Conservation (phyloP, 1,140 invertebrate species). For the Anastrepha ludens region DNA sequence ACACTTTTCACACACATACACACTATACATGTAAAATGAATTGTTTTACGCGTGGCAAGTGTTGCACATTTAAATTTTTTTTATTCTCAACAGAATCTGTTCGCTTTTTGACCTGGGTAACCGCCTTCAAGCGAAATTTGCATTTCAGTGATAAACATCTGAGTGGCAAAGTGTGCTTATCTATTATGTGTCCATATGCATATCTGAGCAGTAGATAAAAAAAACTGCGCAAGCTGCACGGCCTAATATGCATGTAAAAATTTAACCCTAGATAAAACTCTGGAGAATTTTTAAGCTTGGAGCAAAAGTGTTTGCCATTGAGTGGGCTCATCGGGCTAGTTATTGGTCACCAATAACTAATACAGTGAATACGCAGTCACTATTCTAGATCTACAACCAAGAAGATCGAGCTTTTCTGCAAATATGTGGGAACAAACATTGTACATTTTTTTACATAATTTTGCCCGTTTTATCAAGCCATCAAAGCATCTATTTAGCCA, state of each 20-base stretch:
- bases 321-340: no score
- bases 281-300: neutral
- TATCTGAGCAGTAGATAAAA: neutral
- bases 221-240: neutral
- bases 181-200: neutral
- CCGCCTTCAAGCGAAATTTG: slow-evolving; percentile 35
- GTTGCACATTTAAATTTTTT: neutral
- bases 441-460: no score
- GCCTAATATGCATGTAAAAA: slow-evolving; percentile 25
- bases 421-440: no score
- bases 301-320: no score
- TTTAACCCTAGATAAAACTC: neutral
- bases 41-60: slow-evolving; percentile 42
- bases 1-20: neutral
- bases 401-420: no score
- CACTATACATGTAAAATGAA: neutral
- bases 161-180: neutral
- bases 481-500: no score
- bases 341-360: no score
- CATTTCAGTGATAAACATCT: slow-evolving; percentile 47
- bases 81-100: neutral
- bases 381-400: no score
- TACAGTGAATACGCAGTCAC: no score
- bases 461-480: no score
- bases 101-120: slow-evolving; percentile 37